phyloP scores from a whole-genome alignment of 2,888 invertebrate species.

The Ephialtes manifestator region DNA sequence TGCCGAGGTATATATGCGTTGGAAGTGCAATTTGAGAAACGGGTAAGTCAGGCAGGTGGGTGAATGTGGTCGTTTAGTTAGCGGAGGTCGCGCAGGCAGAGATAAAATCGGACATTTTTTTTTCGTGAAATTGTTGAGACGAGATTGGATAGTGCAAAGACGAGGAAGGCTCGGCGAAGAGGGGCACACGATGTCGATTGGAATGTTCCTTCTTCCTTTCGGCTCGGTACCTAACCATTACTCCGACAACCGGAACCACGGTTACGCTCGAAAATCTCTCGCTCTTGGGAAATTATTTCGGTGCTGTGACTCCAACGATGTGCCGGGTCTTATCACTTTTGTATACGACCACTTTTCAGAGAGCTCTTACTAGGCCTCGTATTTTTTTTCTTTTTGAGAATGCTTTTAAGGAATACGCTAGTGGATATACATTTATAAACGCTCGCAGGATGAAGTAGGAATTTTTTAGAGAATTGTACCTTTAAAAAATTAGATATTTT shows the following conservation, averaged over 20 bases:
- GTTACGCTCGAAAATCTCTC: conserved; percentile 68
- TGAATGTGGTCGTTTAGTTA: background rate
- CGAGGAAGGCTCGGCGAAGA: conserved; percentile 19
- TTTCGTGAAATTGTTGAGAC: conserved; percentile 51
- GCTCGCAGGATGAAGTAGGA: background rate
- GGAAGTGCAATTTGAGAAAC: background rate
- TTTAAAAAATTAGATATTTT: no score
- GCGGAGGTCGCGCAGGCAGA: background rate
- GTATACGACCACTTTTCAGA: conserved; percentile 11
- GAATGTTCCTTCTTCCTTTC: conserved; percentile 66
- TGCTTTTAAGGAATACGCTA: background rate
- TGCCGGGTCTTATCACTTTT: conserved; percentile 42
- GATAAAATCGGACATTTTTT: conserved; percentile 21
- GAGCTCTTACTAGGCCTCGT: background rate
- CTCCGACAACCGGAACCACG: conserved; percentile 73
- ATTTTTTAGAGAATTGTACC: background rate
- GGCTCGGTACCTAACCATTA: conserved; percentile 68
- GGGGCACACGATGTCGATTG: conserved; percentile 48
- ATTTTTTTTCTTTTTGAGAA: background rate
- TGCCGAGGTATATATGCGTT: background rate
- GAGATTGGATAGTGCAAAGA: conserved; percentile 37
- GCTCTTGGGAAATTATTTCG: conserved; percentile 68
- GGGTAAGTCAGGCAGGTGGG: background rate
- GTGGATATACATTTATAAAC: background rate
- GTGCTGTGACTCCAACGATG: conserved; percentile 14